Base-by-base conservation (phyloP, 2,888 invertebrate genomes). In the Noctuana brunneofusca region DNA sequence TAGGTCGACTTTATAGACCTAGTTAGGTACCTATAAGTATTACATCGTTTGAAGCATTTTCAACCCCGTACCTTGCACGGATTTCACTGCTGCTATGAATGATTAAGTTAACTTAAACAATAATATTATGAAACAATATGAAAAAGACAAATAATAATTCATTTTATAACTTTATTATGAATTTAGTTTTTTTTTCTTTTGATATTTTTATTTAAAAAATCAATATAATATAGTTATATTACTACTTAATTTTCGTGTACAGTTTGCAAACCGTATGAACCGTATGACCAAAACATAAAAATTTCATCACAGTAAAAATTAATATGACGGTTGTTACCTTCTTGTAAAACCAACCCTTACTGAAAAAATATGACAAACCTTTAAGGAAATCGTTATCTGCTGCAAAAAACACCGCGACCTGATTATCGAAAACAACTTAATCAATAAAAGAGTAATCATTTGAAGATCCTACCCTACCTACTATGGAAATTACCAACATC, bases 31-130 rank as follows among this genome's bases (percentile, higher is more conserved):
- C n/a, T 22, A 43, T 8, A 27, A 5, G 27, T 5, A 8, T 27
- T 27, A 5, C 27, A 27, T 49, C 57, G 48, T 60, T 62, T 43
- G 11, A 18, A 63, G 46, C 46, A 55, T 35, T 55, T 55, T 63
- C 60, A 46, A 68, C 65, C 64, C 73, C 83, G 87, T 87, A 74
- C 87, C 87, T 81, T 74, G 87, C 71, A 86, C 87, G 75, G 79
- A 78, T 71, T 74, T 75, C 76, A 68, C 79, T 76, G 69, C 63
- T 63, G 64, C 14, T 58, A 53, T 55, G 50, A 41, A 53, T 46
- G 22, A 49, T n/a, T n/a, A n/a, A n/a, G 55, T 64, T 64, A 41
- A 43, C 57, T 5, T 27, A 8, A 27, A 27, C 3, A 3, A 27
- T 27, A 27, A 3, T 8, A 5, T 27, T 27, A 27, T 27, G 8